phyloP scores from a whole-genome alignment of 2,113 vertebrate species.

The Glareola pratincola region DNA sequence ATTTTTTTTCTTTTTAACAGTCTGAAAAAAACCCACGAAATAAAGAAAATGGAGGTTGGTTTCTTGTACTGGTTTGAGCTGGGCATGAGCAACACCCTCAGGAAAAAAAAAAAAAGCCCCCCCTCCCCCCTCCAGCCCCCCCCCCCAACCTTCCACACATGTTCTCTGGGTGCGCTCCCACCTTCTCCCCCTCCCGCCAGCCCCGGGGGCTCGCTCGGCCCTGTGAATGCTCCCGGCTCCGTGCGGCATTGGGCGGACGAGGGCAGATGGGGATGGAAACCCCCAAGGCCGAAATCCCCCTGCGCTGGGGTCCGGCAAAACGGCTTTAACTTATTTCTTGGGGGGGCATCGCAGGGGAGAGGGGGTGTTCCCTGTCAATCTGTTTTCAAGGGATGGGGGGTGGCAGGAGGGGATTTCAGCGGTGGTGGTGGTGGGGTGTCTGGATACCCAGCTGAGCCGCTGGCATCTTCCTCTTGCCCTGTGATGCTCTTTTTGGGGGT shows the following conservation, averaged over 20 bases:
- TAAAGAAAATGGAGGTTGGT: constrained; percentile 78
- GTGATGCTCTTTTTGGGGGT: background rate
- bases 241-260: background rate
- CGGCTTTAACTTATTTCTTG: background rate
- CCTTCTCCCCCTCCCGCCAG: background rate
- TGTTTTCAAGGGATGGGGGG: background rate
- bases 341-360: background rate
- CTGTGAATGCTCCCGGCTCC: constrained; percentile 41
- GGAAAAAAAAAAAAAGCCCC: constrained; percentile 70
- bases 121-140: constrained; percentile 11
- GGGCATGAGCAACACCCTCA: constrained; percentile 62
- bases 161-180: background rate
- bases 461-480: background rate
- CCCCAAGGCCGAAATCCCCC: background rate
- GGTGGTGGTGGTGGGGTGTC: background rate
- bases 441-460: background rate
- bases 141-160: background rate
- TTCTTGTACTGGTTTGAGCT: constrained; percentile 74
- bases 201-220: background rate
- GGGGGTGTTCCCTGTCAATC: background rate
- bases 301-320: background rate
- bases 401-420: background rate
- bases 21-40: constrained; percentile 79
- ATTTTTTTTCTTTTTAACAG: constrained; percentile 83
- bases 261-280: background rate